A percentile compares a stretch with the other conserved stretches of the same genome.
Evolutionary conservation across 1,140 invertebrate genomes (phyloP).

Genomic region (Zaprionus davidi): DNA sequence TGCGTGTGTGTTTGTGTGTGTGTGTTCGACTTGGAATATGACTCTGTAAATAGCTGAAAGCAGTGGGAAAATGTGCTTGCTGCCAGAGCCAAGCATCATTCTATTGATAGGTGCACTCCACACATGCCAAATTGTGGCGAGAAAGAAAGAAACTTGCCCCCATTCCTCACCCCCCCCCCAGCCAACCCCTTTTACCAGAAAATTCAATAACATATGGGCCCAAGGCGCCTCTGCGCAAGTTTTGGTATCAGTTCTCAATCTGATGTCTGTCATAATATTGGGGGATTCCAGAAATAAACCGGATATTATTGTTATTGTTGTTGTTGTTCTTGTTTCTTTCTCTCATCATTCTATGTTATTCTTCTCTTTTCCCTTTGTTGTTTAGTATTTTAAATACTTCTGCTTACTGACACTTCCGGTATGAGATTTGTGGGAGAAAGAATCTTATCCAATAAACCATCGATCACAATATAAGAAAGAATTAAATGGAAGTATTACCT

Average conservation of each 20-base stretch:
- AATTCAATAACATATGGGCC: slow-evolving; percentile 44
- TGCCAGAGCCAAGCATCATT: slow-evolving; percentile 59
- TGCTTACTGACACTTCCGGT: slow-evolving; percentile 3
- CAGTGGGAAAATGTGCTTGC: slow-evolving; percentile 13
- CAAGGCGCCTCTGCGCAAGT: slow-evolving; percentile 15
- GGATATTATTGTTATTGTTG: slow-evolving; percentile 61
- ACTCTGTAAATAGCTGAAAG: slow-evolving; percentile 16
- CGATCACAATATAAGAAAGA: neutral
- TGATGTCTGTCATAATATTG: slow-evolving; percentile 61
- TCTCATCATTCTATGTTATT: neutral
- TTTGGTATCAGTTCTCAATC: slow-evolving; percentile 36
- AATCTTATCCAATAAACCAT: neutral
- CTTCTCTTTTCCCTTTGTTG: slow-evolving; percentile 20
- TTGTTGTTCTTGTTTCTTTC: slow-evolving; percentile 2
- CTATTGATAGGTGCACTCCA: slow-evolving; percentile 58
- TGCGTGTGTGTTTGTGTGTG: slow-evolving; percentile 17
- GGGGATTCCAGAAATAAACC: slow-evolving; percentile 45
- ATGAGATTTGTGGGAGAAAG: neutral
- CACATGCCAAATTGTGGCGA: slow-evolving; percentile 48
- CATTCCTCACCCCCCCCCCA: neutral
- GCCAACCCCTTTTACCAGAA: neutral
- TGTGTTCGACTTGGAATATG: slow-evolving; percentile 38
- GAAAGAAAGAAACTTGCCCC: neutral
- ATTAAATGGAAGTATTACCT: neutral
- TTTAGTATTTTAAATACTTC: slow-evolving; percentile 13